Base-by-base conservation (phyloP, 2,113 vertebrate species). In the Hoplias malabaricus region DNA sequence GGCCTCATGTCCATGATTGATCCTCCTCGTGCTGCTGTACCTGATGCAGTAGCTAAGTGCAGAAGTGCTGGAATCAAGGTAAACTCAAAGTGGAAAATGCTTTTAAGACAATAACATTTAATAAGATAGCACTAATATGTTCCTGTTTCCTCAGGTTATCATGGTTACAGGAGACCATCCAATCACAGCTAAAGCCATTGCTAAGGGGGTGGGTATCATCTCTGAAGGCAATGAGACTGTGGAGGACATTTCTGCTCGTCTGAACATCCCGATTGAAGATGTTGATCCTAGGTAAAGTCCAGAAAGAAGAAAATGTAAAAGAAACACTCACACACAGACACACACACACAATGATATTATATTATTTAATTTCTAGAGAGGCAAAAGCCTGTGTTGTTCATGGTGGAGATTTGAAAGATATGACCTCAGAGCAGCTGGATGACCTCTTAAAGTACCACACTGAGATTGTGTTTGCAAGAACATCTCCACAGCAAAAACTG, bases 1-100 rank as follows among this genome's bases (percentile, higher is more conserved):
- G 96, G 96, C 27, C 94, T 98, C 78, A 98, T 98, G 92, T 93
- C 96, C 63, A 96, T 97, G 96, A 96, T 97, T 0, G 96, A 97
- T 82, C 95, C 94, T 1, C 95, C 96, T 43, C 90, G 94, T 48
- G 95, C 94, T 0, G 94, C 96, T 0, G 94, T 96, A 84, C 94
- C 95, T 0, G 95, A 98, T 0, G 96, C 96, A 0, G 96, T 98
- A 0, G 94, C 94, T 69, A 97, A 98, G 40, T 98, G 96, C 81
- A 90, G 95, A 34, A 96, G 95, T 0, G 96, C 96, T 0, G 96
- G 96, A 84, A 98, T 98, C 88, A 98, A 98, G 93, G 95, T 96
- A 78, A 53, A 13, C n/a, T 8, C 42, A 5, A 40, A 1, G 9
- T 16, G 14, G 4, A 23, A 31, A 16, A 8, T 53, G 0, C 8